These are phyloP conservation scores for Pygoscelis antarcticus DNA, from an alignment of 2,113 vertebrate genomes.

Conservation along the genomic window DNA sequence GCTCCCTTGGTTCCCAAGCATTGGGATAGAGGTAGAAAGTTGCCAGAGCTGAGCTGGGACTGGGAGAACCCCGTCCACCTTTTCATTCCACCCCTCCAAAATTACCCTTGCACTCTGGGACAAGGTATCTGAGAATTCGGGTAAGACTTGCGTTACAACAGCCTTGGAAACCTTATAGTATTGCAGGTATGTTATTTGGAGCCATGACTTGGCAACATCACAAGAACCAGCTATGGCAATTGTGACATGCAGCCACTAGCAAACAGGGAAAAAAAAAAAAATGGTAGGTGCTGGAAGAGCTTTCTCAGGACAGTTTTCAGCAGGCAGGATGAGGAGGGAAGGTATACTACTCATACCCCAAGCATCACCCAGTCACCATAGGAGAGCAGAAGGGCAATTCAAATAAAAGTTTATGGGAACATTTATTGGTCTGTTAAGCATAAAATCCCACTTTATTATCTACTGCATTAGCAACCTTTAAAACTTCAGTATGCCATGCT, in stretches of 20 bases:
- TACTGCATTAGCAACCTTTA: background rate
- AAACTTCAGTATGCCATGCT: background rate
- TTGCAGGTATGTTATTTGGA: background rate
- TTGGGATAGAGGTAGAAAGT: background rate
- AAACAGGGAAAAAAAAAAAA: background rate
- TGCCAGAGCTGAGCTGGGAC: background rate
- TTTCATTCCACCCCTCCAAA: background rate
- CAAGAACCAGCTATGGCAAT: background rate
- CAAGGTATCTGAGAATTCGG: background rate
- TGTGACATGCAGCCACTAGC: background rate
- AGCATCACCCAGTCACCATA: rapidly evolving
- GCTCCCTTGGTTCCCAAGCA: background rate
- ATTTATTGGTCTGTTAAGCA: background rate
- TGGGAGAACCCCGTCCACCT: background rate
- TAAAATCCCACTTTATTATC: background rate
- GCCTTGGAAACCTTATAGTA: background rate
- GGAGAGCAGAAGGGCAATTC: background rate
- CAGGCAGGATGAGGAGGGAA: background rate
- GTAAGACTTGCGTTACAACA: background rate
- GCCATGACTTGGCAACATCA: background rate
- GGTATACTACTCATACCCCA: background rate
- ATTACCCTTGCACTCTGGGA: background rate
- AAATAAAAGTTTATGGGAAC: background rate
- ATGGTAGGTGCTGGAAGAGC: background rate
- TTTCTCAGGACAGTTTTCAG: background rate